Evolutionary conservation across 2,797 vertebrate species (phyloP), one percentile per base, ranked within the genome.

Genomic region (Pogoniulus pusillus): DNA sequence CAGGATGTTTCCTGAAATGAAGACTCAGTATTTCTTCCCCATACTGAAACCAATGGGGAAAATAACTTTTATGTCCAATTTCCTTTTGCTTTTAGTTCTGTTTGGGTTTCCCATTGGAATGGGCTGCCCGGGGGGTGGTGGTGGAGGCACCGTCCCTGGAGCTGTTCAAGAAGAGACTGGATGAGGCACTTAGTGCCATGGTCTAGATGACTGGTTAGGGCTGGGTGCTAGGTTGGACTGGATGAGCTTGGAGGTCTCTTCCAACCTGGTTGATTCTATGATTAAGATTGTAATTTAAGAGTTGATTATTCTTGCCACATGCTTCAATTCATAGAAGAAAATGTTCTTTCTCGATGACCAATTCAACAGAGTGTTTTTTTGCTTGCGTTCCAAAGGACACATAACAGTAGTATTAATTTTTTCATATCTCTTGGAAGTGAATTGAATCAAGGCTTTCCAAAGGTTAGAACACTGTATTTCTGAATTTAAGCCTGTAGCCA

Each of bases 1-100:
- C 23, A 16, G 32, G 4, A 11, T 75, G 5, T 35, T 86, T 78
- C 26, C 39, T 66, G 27, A 80, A 85, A 85, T 34, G 24, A 87
- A 77, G 13, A 30, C 39, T 66, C 8, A 6, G 2, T 76, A 20
- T 41, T 85, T 90, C 63, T 90, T 77, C 51, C 27, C n/a, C 22
- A 32, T 80, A 55, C 47, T 59, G 27, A 63, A 75, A 62, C n/a
- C 30, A 66, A 10, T 2, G 0, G 27, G 6, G 11, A 69, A 85
- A 59, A 32, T 34, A 6, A 7, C 39, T 82, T 93, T 69, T 87
- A 20, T 79, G 11, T 70, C 18, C 72, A 7, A 59, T 83, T 82
- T 93, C 19, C 8, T 66, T 91, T 58, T 93, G 23, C 53, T 78
- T 78, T 81, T 57, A 68, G 60, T 92, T 87, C 49, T 70, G 16